phyloP scores from a whole-genome alignment of 2,888 invertebrate genomes.

The Scrobipalpa costella region DNA sequence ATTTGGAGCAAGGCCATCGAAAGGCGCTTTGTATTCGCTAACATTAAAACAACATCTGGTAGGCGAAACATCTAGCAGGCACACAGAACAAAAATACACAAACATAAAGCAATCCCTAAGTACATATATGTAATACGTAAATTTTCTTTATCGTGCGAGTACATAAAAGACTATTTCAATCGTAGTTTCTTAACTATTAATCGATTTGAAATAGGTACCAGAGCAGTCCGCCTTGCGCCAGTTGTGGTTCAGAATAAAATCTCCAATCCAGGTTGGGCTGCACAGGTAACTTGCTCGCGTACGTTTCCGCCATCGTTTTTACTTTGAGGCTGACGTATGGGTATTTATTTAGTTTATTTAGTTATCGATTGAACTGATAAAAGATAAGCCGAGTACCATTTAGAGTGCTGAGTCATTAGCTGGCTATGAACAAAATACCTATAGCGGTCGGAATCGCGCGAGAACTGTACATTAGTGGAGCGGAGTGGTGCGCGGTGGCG shows the following conservation, averaged over 20 bases:
- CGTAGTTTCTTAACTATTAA: constrained; percentile 6
- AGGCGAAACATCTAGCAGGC: no score
- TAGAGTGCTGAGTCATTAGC: constrained; percentile 20
- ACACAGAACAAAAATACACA: constrained; percentile 14
- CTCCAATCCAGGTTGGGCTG: constrained; percentile 20
- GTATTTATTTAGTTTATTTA: not conserved
- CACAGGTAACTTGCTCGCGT: constrained; percentile 17
- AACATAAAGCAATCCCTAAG: not conserved
- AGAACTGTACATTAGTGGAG: constrained; percentile 27
- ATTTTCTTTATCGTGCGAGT: not conserved
- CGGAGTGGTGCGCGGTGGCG: constrained; percentile 55
- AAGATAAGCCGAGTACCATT: constrained; percentile 14
- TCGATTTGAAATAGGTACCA: constrained; percentile 10
- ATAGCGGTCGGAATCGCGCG: constrained; percentile 35
- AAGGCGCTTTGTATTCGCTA: constrained; percentile 21
- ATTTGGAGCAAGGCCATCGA: constrained; percentile 22
- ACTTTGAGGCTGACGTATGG: not conserved
- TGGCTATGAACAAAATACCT: constrained; percentile 29
- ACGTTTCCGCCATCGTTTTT: constrained; percentile 7
- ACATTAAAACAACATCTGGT: constrained; percentile 15
- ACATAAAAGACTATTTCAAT: not conserved
- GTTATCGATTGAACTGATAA: constrained; percentile 4
- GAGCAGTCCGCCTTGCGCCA: constrained; percentile 20
- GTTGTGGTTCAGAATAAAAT: constrained; percentile 14
- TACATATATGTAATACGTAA: no score